phyloP scores from a whole-genome alignment of 2,888 invertebrate genomes.

The Sialis lutaria region DNA sequence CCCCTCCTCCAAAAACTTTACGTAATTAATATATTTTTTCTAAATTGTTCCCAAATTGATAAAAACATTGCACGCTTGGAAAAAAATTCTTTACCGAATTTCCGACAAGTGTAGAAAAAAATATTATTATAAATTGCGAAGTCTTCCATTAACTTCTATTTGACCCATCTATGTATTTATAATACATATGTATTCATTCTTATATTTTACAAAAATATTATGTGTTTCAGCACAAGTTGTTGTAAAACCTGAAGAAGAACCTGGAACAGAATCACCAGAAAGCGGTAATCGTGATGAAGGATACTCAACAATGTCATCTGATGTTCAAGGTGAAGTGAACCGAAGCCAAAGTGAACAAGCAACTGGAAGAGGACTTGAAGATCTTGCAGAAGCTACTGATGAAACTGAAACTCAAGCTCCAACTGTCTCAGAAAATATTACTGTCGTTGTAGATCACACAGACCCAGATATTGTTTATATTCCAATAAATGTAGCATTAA shows the following conservation, averaged over 20 bases:
- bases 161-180: too few species aligned
- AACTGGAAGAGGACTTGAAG: constrained; percentile 39
- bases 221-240: too few species aligned
- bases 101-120: too few species aligned
- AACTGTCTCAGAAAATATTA: constrained; percentile 19
- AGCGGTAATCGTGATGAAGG: constrained; percentile 66
- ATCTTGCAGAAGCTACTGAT: constrained; percentile 56
- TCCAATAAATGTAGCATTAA: constrained; percentile 44
- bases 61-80: too few species aligned
- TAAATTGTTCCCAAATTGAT: too few species aligned
- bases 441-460: constrained; percentile 36
- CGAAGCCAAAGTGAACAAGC: constrained; percentile 30
- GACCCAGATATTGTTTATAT: constrained; percentile 51
- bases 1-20: too few species aligned
- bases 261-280: constrained; percentile 56
- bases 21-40: too few species aligned
- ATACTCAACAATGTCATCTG: constrained; percentile 71
- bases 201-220: too few species aligned
- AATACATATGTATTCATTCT: too few species aligned
- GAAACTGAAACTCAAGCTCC: constrained; percentile 40
- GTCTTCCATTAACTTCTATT: too few species aligned
- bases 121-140: too few species aligned
- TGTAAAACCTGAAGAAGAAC: constrained; percentile 39
- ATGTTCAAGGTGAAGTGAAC: constrained; percentile 56
- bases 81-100: too few species aligned